phyloP scores from a whole-genome alignment of 2,888 invertebrate species.

The Petrophora chlorosata region DNA sequence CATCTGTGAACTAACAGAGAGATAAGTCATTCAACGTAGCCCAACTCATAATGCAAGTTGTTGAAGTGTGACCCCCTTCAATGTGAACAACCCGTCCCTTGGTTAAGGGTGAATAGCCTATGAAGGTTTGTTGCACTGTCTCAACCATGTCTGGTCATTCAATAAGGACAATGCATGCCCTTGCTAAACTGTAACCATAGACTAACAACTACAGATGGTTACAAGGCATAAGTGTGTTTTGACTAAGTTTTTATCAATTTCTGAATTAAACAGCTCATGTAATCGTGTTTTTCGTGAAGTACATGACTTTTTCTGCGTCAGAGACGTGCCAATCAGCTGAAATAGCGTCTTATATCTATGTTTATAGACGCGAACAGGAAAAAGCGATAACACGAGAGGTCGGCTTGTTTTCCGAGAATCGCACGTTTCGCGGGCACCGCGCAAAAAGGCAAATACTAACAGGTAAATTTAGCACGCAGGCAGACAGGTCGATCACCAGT shows the following conservation, averaged over 20 bases:
- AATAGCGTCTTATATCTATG: conserved; percentile 21
- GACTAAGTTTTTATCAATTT: conserved; percentile 17
- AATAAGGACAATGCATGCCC: conserved; percentile 14
- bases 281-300: conserved; percentile 21
- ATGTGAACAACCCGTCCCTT: not conserved
- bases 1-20: too few relatives aligned
- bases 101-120: conserved; percentile 5
- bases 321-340: conserved; percentile 17
- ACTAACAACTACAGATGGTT: not conserved
- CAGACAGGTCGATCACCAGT: conserved; percentile 71
- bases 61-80: too few relatives aligned
- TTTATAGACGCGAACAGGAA: conserved; percentile 33
- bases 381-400: conserved; percentile 38
- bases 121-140: not conserved
- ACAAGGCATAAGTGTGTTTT: conserved; percentile 2
- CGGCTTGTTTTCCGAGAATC: conserved; percentile 39
- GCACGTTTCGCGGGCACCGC: conserved; percentile 37
- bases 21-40: too few relatives aligned
- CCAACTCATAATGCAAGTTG: too few relatives aligned
- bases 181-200: not conserved
- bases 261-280: conserved; percentile 21
- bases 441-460: conserved; percentile 50
- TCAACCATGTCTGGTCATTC: conserved; percentile 3
- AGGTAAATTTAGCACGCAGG: conserved; percentile 66
- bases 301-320: conserved; percentile 21